A percentile compares a stretch with the other conserved stretches of the same genome.
Conservation (phyloP, 2,797 vertebrate species). For the Sciurus carolinensis region DNA sequence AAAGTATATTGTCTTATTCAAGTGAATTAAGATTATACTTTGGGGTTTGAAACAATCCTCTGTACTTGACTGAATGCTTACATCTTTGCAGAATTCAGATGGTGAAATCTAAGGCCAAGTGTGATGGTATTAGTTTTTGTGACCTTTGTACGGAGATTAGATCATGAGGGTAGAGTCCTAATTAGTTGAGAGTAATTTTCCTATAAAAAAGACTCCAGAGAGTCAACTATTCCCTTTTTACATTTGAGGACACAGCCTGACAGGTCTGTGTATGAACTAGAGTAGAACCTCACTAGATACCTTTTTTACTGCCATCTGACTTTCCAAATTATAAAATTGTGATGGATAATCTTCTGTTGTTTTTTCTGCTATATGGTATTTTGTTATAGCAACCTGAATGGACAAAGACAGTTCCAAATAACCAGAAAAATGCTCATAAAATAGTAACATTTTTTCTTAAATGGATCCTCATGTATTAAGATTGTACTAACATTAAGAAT, state of each 20-base stretch:
- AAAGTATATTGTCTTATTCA: not conserved
- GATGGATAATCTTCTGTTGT: not conserved
- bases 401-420: not conserved
- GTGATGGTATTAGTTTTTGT: not conserved
- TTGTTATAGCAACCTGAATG: not conserved
- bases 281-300: rapidly evolving
- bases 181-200: not conserved
- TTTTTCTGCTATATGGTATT: not conserved
- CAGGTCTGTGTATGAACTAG: too few relatives aligned
- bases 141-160: not conserved
- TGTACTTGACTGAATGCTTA: not conserved
- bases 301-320: not conserved
- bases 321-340: not conserved
- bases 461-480: not conserved
- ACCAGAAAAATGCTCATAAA: not conserved
- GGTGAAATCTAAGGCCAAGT: not conserved
- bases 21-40: not conserved
- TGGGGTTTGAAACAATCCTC: not conserved
- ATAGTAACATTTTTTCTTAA: not conserved
- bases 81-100: not conserved
- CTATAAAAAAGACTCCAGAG: not conserved
- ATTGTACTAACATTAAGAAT: not conserved
- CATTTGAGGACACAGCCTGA: too few relatives aligned
- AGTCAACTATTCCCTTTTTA: not conserved
- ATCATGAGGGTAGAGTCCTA: not conserved